Evolutionary conservation across 2,888 invertebrate species (phyloP), one percentile per base, ranked within the genome.

Genomic region (Sylvicola fuscatus): DNA sequence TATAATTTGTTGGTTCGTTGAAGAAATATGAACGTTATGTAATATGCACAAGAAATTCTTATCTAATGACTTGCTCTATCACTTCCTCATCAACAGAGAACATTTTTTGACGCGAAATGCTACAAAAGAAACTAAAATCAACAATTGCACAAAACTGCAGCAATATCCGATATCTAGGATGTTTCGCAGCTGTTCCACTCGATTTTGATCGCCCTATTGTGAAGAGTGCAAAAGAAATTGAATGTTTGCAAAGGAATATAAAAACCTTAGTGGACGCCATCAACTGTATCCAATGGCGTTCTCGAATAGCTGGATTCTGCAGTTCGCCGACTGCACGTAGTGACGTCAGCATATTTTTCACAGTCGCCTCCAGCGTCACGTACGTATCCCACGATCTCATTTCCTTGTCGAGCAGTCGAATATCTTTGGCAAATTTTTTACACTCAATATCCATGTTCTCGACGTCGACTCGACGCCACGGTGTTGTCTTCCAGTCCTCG

Each of bases 371-470:
- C 33, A 93, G 62, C 34, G 76, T 81, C 1, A 72, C 65, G 51
- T 87, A 95, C 0, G 87, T 80, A 49, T 92, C 87, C 95, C 93
- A 95, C 40, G 63, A 65, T 47, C 92, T 69, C 86, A 93, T 92
- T 62, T 95, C 95, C 53, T 95, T 95, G 52, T 95, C 93, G 47
- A 95, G 56, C 36, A 82, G 68, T 50, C 86, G 66, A 38, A 89
- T 82, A 56, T 90, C 89, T 60, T 95, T 93, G 2, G 92, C 86
- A 57, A 95, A 95, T 53, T 92, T 89, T 55, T 95, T 95, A 57
- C 93, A 93, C 58, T 95, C 93, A 45, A 93, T 86, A 51, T 95
- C 95, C 92, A 95, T 93, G 50, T 92, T 90, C 60, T 95, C 95
- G 29, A 93, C 92, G 51, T 95, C 92, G 40, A 95, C 90, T 54